Conservation (phyloP, 1,140 invertebrate genomes). For the Drosophila santomea region DNA sequence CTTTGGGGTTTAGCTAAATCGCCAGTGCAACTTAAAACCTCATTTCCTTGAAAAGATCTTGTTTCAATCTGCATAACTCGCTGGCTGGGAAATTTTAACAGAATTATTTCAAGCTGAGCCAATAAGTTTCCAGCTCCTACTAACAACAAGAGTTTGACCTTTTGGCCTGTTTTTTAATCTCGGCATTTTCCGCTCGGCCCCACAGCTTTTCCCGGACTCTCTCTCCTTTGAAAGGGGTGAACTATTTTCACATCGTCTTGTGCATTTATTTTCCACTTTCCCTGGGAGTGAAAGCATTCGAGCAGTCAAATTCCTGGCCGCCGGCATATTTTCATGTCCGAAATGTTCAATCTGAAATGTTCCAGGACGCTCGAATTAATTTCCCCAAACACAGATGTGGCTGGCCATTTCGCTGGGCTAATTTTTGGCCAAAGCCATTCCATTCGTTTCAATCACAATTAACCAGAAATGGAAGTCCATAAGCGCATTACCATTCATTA, state of each 20-base stretch:
- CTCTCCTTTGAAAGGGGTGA: constrained; percentile 5
- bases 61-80: constrained; percentile 27
- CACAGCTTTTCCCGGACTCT: neutral
- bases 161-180: constrained; percentile 18
- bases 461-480: constrained; percentile 31
- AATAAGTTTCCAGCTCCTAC: constrained; percentile 15
- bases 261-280: constrained; percentile 16
- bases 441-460: constrained; percentile 49
- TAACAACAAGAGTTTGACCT: constrained; percentile 9
- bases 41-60: no score
- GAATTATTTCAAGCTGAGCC: constrained; percentile 20
- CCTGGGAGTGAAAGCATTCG: neutral
- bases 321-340: constrained; percentile 28
- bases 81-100: constrained; percentile 9
- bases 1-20: neutral
- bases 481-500: constrained; percentile 38
- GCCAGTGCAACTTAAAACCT: neutral
- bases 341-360: constrained; percentile 30
- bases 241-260: constrained; percentile 33
- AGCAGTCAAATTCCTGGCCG: constrained; percentile 17
- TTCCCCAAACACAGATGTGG: constrained; percentile 16
- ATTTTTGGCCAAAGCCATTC: constrained; percentile 15
- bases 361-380: constrained; percentile 17
- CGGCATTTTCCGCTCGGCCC: constrained; percentile 8
- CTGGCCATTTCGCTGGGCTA: constrained; percentile 14